Conservation (phyloP, 2,113 vertebrate species). For the Meles meles region DNA sequence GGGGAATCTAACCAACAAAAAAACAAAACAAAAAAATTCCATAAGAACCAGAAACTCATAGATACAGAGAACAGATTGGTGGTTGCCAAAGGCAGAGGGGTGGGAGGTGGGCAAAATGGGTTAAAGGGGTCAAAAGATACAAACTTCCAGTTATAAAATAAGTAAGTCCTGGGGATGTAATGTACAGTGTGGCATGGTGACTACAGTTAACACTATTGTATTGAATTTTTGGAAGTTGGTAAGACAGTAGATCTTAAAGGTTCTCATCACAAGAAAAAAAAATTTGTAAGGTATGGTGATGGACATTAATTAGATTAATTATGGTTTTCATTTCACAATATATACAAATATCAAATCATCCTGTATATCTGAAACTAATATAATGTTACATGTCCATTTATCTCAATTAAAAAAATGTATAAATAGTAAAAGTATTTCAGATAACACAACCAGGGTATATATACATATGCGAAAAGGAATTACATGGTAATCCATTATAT, state of each 20-base stretch:
- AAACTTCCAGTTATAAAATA: not conserved
- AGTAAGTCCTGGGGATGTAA: not conserved
- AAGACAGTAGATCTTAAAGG: not conserved
- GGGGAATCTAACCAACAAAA: not conserved
- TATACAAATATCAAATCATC: not conserved
- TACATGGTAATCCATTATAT: not conserved
- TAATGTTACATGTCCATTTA: not conserved
- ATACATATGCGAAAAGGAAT: not conserved
- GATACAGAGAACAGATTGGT: not conserved
- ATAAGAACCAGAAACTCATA: not conserved
- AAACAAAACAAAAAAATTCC: not conserved
- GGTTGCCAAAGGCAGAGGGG: not conserved
- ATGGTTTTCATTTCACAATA: not conserved
- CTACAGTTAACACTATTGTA: not conserved
- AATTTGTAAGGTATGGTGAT: not conserved
- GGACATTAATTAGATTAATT: not conserved
- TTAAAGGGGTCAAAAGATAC: not conserved
- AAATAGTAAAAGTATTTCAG: not conserved
- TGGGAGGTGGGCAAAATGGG: not conserved
- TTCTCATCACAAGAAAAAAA: not conserved
- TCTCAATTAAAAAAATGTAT: not conserved
- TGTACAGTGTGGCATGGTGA: not conserved
- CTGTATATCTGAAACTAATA: not conserved
- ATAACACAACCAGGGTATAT: not conserved
- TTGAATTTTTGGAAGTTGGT: not conserved